Evolutionary conservation across 2,113 vertebrate genomes (phyloP).

Genomic region (Dascyllus trimaculatus): DNA sequence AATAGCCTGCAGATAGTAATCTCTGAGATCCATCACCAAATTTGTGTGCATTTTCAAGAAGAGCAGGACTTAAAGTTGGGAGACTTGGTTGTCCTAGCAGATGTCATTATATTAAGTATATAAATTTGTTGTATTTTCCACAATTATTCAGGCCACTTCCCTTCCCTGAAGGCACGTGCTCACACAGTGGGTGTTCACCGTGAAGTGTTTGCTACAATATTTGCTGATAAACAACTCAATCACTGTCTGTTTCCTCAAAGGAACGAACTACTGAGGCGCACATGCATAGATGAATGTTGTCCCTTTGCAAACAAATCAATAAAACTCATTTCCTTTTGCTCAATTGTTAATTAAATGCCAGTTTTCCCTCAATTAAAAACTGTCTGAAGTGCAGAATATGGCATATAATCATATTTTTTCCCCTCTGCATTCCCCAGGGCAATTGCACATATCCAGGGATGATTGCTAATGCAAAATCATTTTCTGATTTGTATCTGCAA

Average conservation of each 20-base stretch:
- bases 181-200: constrained; percentile 26
- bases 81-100: background rate
- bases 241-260: constrained; percentile 53
- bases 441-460: constrained; percentile 54
- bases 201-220: constrained; percentile 50
- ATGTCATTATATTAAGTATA: constrained; percentile 2
- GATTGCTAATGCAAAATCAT: constrained; percentile 74
- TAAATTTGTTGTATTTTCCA: constrained; percentile 10
- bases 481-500: constrained; percentile 79
- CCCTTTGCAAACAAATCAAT: constrained; percentile 81
- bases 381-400: constrained; percentile 69
- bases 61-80: background rate
- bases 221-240: constrained; percentile 68
- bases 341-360: constrained; percentile 83
- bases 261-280: constrained; percentile 54
- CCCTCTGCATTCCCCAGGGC: constrained; percentile 35
- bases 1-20: background rate
- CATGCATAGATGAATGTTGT: constrained; percentile 69
- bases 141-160: constrained; percentile 8
- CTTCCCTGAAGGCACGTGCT: constrained; percentile 6
- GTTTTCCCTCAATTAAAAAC: constrained; percentile 79
- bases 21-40: background rate
- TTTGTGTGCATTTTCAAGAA: background rate
- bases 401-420: constrained; percentile 71
- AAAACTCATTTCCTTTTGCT: constrained; percentile 83